Conservation (phyloP, 2,797 vertebrate genomes). For the Schizopygopsis pylzovi region DNA sequence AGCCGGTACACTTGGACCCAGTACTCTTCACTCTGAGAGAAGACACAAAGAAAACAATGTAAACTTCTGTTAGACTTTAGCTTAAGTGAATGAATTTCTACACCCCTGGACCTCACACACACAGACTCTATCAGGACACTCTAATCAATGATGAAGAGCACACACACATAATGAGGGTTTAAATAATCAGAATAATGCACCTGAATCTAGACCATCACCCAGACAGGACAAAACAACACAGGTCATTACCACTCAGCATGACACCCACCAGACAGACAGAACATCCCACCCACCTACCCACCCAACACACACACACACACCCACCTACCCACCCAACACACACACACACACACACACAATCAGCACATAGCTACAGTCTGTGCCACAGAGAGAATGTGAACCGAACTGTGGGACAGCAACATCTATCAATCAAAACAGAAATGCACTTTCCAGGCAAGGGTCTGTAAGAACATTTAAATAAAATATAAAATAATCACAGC, state of each 20-base stretch:
- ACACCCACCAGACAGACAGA: slow-evolving; percentile 37
- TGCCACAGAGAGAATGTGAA: no score
- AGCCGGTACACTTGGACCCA: slow-evolving; percentile 87
- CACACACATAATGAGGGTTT: slow-evolving; percentile 43
- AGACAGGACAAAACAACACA: slow-evolving; percentile 44
- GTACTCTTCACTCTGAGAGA: slow-evolving; percentile 73
- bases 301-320: no score
- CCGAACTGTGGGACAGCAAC: neutral
- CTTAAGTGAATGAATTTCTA: slow-evolving; percentile 1
- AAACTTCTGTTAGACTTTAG: slow-evolving; percentile 7
- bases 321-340: neutral
- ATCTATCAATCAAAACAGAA: slow-evolving; percentile 1
- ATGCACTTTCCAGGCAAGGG: neutral
- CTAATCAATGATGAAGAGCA: slow-evolving; percentile 27
- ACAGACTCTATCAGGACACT: slow-evolving; percentile 13
- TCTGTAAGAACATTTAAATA: no score
- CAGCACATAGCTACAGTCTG: no score
- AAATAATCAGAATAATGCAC: slow-evolving; percentile 41
- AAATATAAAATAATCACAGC: neutral
- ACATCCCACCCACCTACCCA: no score
- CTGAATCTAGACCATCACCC: slow-evolving; percentile 30
- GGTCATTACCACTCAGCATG: slow-evolving; percentile 27
- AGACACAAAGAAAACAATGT: neutral
- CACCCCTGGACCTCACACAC: slow-evolving; percentile 1
- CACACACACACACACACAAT: neutral